Evolutionary conservation across 2,797 vertebrate species (phyloP), one percentile per base, ranked within the genome.

Genomic region (Triplophysa yarkandensis): DNA sequence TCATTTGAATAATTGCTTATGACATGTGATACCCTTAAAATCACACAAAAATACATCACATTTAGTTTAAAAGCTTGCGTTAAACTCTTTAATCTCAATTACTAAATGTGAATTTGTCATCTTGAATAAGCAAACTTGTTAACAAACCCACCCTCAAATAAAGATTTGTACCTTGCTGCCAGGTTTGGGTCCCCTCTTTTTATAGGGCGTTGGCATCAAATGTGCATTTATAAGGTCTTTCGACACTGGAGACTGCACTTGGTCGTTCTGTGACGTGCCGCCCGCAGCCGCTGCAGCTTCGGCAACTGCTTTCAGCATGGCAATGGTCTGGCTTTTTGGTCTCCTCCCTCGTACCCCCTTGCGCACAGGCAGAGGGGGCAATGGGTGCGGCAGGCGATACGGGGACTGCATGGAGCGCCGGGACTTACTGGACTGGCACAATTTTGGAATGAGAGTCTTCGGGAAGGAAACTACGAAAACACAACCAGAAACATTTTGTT

Each of bases 351-450:
- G 88, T 83, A 92, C 89, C 75, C 94, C 92, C 85, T 95, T 98
- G 85, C 90, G 94, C 77, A 90, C 88, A n/a, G 92, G 93, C 64
- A 92, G 91, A 58, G 84, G 91, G 52, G 92, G 92, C 86, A 93
- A 83, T 64, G 92, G 92, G 81, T 93, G 82, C 73, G 88, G 89
- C 70, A 92, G 89, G 86, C 94, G 92, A 87, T 93, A 94, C 44
- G 94, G 91, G 84, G 94, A 93, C 90, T 94, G 95, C 95, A 95
- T 94, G 86, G 94, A 93, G 85, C 90, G 89, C 48, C 87, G 81
- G 17, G 87, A 83, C 68, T 85, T 81, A 82, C 93, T 94, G 82
- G 93, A 85, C 83, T 90, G 88, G 67, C 92, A 93, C 78, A 91
- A 85, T 21, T 93, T 87, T 72, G 88, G 86, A 63, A 93, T 91